Percentiles rank a stretch among this genome's conserved stretches.
These are phyloP conservation scores for Austrofundulus limnaeus DNA, from an alignment of 2,113 vertebrate genomes.

Conservation along the genomic window DNA sequence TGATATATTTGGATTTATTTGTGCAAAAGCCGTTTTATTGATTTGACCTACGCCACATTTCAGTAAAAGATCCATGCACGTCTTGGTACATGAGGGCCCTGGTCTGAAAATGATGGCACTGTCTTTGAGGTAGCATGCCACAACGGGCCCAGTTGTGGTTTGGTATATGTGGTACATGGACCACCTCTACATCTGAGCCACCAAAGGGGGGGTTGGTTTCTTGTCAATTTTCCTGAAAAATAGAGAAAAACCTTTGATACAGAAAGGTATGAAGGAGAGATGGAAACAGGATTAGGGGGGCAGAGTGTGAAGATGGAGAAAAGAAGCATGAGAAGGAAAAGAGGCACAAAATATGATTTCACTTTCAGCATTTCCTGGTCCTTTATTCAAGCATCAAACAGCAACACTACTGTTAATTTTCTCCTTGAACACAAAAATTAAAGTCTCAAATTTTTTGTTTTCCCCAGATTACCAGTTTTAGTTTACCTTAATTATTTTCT, in stretches of 20 bases:
- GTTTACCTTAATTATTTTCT: conserved; percentile 33
- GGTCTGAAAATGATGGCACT: no score
- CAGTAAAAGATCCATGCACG: no score
- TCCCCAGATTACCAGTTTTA: conserved; percentile 23
- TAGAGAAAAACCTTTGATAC: not conserved
- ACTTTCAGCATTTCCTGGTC: conserved; percentile 5
- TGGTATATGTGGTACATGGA: no score
- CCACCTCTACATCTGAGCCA: no score
- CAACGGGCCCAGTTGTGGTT: no score
- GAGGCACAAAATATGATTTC: conserved; percentile 4
- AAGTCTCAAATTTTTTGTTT: conserved; percentile 42
- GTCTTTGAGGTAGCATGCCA: no score
- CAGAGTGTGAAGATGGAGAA: conserved; percentile 8
- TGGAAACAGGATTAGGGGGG: conserved; percentile 14
- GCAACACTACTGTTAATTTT: conserved; percentile 23
- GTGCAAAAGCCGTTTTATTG: no score
- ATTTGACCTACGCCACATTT: no score
- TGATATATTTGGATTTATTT: no score
- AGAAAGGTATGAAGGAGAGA: conserved; percentile 4
- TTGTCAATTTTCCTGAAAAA: conserved; percentile 14
- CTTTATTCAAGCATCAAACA: conserved; percentile 40
- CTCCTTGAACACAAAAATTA: conserved; percentile 26
- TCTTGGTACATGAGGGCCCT: no score
- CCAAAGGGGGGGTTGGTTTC: conserved; percentile 24
- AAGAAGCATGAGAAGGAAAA: conserved; percentile 1